Evolutionary conservation across 2,888 invertebrate species (phyloP), one percentile per base, ranked within the genome.

Genomic region (Sesamia inferens): DNA sequence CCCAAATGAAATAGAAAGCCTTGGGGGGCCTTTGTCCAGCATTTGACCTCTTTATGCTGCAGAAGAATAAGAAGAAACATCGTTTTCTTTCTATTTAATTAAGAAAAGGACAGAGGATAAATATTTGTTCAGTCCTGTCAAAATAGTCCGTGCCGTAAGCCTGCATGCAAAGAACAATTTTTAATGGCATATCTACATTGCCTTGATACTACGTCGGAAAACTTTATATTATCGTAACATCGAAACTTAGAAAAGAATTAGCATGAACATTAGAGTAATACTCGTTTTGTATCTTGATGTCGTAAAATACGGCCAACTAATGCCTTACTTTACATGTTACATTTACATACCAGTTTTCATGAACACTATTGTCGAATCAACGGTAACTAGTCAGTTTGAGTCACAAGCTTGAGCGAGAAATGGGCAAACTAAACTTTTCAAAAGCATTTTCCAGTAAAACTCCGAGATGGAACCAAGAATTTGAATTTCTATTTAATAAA

Each of bases 291-390:
- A 71, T 82, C 69, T 67, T 55, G 76, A 78, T 74, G 51, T 84
- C 79, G 74, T 68, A 57, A 62, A 70, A 71, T 74, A 73, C 55
- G 61, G 72, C 74, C 80, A 76, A 75, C 86, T 86, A 87, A 90
- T 86, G 82, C 86, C 91, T 92, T 91, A 92, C 92, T 94, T 94
- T 93, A 93, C 94, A 94, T 94, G 93, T 92, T 91, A 92, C 91
- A 94, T 94, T 94, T 93, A 91, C 93, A 92, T 94, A 93, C 91
- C 89, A 91, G 87, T 93, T 93, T 92, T 93, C 89, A 89, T 92
- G 90, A 93, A 91, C 90, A 93, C 90, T 92, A 91, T 90, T 92
- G 90, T 90, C 87, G 88, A 88, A 92, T 92, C 92, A 91, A 91
- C 90, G 88, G 19, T 83, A 72, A 86, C 31, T 44, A 62, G 55